phyloP scores from a whole-genome alignment of 2,113 vertebrate species.

The Nothoprocta perdicaria region DNA sequence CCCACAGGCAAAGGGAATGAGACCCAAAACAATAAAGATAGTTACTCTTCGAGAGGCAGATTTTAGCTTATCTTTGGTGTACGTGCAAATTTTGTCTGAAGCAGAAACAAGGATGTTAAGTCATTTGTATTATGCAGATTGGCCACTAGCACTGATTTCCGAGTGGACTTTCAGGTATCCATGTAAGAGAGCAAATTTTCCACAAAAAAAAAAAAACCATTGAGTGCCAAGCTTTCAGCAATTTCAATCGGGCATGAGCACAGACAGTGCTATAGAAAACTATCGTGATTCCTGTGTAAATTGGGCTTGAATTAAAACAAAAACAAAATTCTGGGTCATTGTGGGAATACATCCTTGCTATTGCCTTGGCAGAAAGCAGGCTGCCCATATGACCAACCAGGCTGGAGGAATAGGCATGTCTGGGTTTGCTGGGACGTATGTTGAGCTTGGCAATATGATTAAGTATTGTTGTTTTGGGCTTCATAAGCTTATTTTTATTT shows the following conservation, averaged over 20 bases:
- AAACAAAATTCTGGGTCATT: background rate
- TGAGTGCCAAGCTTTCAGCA: background rate
- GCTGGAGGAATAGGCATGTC: background rate
- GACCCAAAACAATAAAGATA: background rate
- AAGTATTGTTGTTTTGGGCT: constrained; percentile 18
- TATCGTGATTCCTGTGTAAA: background rate
- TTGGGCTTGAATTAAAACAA: background rate
- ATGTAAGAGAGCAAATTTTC: background rate
- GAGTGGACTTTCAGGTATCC: background rate
- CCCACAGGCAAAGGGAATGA: background rate
- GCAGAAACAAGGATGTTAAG: background rate
- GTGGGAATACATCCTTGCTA: background rate
- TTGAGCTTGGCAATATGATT: constrained; percentile 10
- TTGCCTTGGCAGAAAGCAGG: constrained; percentile 1
- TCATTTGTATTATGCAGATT: background rate
- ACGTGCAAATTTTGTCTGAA: background rate
- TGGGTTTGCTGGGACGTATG: background rate
- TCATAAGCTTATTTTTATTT: background rate
- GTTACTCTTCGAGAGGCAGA: background rate
- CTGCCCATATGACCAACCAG: background rate
- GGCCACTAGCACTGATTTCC: background rate
- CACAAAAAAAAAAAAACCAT: background rate
- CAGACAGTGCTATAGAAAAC: background rate
- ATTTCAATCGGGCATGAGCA: background rate
- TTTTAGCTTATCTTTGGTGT: background rate